Evolutionary conservation across 2,113 vertebrate species (phyloP).

Genomic region (Boulengeromyrus knoepffleri): DNA sequence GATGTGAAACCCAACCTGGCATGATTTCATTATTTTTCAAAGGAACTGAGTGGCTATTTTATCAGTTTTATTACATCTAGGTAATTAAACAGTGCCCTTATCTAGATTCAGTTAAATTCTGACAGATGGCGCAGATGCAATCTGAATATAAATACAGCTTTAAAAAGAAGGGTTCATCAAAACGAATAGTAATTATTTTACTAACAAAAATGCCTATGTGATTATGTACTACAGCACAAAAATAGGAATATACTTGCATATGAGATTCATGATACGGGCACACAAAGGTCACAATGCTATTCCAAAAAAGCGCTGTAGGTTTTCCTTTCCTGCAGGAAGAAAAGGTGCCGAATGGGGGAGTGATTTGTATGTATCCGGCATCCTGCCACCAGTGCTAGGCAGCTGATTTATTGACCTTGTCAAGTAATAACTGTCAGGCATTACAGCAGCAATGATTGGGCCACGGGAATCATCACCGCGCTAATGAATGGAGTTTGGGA

Average conservation of each 20-base stretch:
- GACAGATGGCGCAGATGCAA: conserved; percentile 3
- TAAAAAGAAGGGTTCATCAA: background rate
- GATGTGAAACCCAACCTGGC: background rate
- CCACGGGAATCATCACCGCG: background rate
- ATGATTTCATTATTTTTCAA: conserved; percentile 3
- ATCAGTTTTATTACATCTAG: conserved; percentile 7
- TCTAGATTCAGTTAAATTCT: background rate
- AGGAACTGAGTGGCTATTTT: background rate
- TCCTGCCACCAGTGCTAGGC: background rate
- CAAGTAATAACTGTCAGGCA: background rate
- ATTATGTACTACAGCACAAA: background rate
- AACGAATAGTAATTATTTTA: conserved; percentile 3
- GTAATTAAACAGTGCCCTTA: conserved; percentile 9
- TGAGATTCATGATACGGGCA: background rate
- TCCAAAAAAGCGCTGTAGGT: background rate
- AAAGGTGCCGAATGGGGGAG: background rate
- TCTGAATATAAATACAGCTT: conserved; percentile 9
- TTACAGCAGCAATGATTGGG: background rate
- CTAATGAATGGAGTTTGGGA: conserved; percentile 1
- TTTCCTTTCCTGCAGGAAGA: background rate
- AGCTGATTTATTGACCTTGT: conserved; percentile 1
- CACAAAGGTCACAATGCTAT: background rate
- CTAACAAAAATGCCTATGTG: conserved; percentile 2
- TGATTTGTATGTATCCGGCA: background rate
- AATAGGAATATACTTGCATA: background rate